Evolutionary conservation across 1,140 invertebrate genomes (phyloP).

Genomic region (Aethina tumida): DNA sequence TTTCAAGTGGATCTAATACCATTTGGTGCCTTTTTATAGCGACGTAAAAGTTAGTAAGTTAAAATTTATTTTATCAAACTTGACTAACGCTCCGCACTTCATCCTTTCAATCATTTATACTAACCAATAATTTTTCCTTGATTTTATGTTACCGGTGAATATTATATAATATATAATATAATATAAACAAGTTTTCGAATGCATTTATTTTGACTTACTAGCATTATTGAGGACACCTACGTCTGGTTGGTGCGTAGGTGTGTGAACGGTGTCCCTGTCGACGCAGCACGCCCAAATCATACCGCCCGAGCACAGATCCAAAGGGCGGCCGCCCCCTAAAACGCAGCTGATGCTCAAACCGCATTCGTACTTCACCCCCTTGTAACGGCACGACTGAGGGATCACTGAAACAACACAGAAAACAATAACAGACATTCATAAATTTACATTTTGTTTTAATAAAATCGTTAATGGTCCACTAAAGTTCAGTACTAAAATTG

Average conservation of each 20-base stretch:
- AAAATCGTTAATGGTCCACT: too few relatives aligned
- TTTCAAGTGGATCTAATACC: too few relatives aligned
- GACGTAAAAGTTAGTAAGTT: too few relatives aligned
- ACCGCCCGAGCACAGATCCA: slow-evolving; percentile 87
- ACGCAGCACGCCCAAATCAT: slow-evolving; percentile 91
- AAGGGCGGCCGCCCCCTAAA: slow-evolving; percentile 70
- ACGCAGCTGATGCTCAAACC: slow-evolving; percentile 84
- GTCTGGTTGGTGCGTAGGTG: slow-evolving; percentile 43
- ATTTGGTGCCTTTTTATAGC: too few relatives aligned
- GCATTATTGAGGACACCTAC: slow-evolving; percentile 63
- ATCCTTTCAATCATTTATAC: too few relatives aligned
- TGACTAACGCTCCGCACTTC: too few relatives aligned
- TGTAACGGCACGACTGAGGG: slow-evolving; percentile 82
- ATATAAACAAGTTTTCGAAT: neutral
- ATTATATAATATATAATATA: too few relatives aligned
- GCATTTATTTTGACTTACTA: slow-evolving; percentile 53
- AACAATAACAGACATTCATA: neutral
- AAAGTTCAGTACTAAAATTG: too few relatives aligned
- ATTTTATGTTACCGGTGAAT: too few relatives aligned
- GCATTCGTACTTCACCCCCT: slow-evolving; percentile 79
- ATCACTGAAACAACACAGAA: slow-evolving; percentile 58
- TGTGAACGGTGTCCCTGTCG: slow-evolving; percentile 55
- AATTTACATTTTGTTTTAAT: too few relatives aligned
- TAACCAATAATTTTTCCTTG: too few relatives aligned
- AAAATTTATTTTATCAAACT: too few relatives aligned